Conservation (phyloP, 2,888 invertebrate species). For the Ormyrus nitidulus region DNA sequence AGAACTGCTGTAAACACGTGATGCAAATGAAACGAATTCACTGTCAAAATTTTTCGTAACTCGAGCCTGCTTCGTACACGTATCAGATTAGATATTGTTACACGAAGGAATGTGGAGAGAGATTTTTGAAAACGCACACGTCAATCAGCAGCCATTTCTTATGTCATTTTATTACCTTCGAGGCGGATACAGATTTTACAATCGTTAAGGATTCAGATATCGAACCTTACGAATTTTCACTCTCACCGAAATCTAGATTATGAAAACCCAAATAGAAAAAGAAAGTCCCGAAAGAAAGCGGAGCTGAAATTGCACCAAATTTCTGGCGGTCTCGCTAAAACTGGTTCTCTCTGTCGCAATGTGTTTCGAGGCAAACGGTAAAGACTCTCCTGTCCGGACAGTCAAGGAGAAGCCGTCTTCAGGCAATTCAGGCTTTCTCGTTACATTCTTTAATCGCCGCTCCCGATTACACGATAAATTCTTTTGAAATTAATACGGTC, state of each 20-base stretch:
- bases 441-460: conserved; percentile 12
- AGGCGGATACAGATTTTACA: no score
- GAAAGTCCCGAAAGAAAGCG: conserved; percentile 39
- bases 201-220: no score
- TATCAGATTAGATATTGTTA: no score
- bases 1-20: no score
- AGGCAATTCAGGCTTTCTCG: conserved; percentile 39
- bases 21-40: no score
- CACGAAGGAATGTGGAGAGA: no score
- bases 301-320: conserved; percentile 27
- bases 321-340: conserved; percentile 20
- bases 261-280: conserved; percentile 10
- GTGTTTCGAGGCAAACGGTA: conserved; percentile 7
- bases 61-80: no score
- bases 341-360: conserved; percentile 41
- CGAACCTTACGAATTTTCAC: no score
- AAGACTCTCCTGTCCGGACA: no score
- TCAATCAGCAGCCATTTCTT: not conserved
- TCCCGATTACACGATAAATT: conserved; percentile 27
- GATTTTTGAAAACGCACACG: not conserved
- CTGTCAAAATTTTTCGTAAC: no score
- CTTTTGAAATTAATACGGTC: conserved; percentile 26
- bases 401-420: conserved; percentile 5
- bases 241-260: not conserved
- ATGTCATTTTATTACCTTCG: no score